Conservation (phyloP, 2,888 invertebrate genomes). For the Drosophila flavopinicola region DNA sequence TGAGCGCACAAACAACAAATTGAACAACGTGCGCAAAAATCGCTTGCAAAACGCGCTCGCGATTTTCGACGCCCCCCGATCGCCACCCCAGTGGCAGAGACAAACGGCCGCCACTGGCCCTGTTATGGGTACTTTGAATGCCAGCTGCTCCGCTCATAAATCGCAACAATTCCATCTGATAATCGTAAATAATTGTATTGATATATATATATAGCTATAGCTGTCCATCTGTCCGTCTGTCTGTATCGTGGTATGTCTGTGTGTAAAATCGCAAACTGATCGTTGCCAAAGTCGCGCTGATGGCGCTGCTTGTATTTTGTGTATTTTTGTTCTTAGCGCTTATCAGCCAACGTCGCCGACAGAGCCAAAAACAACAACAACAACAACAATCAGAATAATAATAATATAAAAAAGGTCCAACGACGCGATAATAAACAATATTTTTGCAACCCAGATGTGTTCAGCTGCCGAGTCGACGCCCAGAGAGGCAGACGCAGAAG, state of each 20-base stretch:
- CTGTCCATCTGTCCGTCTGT: constrained; percentile 5
- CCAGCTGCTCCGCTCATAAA: constrained; percentile 30
- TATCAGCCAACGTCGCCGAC: constrained; percentile 40
- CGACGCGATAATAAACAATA: constrained; percentile 64
- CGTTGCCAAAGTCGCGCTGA: constrained; percentile 39
- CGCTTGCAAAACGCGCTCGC: constrained; percentile 29
- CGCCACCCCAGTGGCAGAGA: constrained; percentile 21
- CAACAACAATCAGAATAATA: constrained; percentile 23
- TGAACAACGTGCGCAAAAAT: constrained; percentile 56
- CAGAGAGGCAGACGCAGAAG: constrained; percentile 4
- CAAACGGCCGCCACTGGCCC: constrained; percentile 32
- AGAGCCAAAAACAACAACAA: constrained; percentile 15
- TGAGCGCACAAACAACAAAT: neutral
- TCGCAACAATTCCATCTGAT: constrained; percentile 31
- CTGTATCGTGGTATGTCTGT: no score
- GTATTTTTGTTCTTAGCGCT: constrained; percentile 39
- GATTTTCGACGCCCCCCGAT: constrained; percentile 18
- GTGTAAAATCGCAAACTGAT: constrained; percentile 43
- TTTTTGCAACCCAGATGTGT: constrained; percentile 55
- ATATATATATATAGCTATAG: constrained; percentile 1
- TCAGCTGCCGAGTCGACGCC: constrained; percentile 19
- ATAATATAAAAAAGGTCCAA: constrained; percentile 29
- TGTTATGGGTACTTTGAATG: constrained; percentile 16
- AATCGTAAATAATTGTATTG: constrained; percentile 10
- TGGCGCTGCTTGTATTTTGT: constrained; percentile 24